A percentile compares a stretch with the other conserved stretches of the same genome.
These are phyloP conservation scores for Laothoe populi DNA, from an alignment of 2,888 invertebrate species.

Conservation along the genomic window DNA sequence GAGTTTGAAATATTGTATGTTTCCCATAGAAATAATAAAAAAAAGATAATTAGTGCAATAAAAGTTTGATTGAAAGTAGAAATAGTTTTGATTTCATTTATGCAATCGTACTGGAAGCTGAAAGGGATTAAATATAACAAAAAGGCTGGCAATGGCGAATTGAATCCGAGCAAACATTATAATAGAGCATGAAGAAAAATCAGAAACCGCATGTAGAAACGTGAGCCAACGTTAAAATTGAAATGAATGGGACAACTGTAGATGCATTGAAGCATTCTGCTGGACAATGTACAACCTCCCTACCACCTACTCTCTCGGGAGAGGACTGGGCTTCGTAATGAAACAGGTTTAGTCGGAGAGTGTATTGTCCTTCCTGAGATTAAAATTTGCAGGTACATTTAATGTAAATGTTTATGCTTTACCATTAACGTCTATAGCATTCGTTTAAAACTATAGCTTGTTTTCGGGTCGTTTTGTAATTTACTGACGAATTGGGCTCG, in stretches of 20 bases:
- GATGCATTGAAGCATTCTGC: constrained; percentile 13
- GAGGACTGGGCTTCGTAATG: background rate
- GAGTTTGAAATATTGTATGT: no score
- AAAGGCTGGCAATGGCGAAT: background rate
- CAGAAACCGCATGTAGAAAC: background rate
- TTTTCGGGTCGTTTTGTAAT: background rate
- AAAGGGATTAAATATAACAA: background rate
- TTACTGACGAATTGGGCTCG: background rate
- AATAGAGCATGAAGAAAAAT: constrained; percentile 10
- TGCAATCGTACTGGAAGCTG: background rate
- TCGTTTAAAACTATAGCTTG: background rate
- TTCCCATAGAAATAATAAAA: constrained; percentile 6
- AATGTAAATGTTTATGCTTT: background rate
- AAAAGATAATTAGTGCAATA: background rate
- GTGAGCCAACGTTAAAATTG: constrained; percentile 13
- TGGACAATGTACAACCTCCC: constrained; percentile 8
- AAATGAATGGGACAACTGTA: constrained; percentile 11
- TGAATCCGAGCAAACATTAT: background rate
- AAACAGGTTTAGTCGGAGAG: background rate
- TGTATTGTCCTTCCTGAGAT: background rate
- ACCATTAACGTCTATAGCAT: background rate
- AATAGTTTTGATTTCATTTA: background rate
- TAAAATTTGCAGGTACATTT: background rate
- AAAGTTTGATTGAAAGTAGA: background rate
- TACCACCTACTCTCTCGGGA: background rate